Evolutionary conservation across 2,113 vertebrate species (phyloP), one percentile per base, ranked within the genome.

Genomic region (Saccopteryx bilineata): DNA sequence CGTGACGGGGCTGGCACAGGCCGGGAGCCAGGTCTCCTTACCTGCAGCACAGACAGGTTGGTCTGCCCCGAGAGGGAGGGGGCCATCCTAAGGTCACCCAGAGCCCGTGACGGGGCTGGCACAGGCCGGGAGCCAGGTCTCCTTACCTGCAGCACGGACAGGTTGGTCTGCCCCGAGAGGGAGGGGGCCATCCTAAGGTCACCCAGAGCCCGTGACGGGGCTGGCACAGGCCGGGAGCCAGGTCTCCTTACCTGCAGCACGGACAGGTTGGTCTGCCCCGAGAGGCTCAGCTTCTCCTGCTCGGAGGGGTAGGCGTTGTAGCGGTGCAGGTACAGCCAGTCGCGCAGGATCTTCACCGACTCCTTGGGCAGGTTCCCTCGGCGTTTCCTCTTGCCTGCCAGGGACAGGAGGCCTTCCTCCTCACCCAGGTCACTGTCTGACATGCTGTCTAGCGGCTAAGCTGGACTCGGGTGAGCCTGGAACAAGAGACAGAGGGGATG

Each of bases 221-320:
- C 78, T 58, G 56, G 50, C 71, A 56, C 0, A 46, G 69, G 50
- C 82, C 48, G 33, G 23, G 63, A 56, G 19, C 66, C 24, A 83
- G 31, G 39, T 1, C 12, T 54, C 33, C 98, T 98, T 97, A 99
- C 99, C 99, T 99, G 99, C 72, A 99, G 98, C 96, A 99, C 99
- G 0, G 99, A 99, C 89, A 99, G 99, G 96, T 98, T 99, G 91
- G 99, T 99, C 97, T 99, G 99, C 26, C 98, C 98, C 0, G 99
- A 99, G 93, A 99, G 98, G 94, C 99, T 99, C 81, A 99, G 98
- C 83, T 99, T 99, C 98, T 99, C 99, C 97, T 99, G 99, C 97
- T 99, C 99, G 0, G 99, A 99, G 0, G 99, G 99, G 96, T 99
- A 99, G 61, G 99, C 99, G 0, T 99, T 99, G 98, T 99, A 99